These are phyloP conservation scores for Xestobium rufovillosum DNA, from an alignment of 2,888 invertebrate genomes.

Conservation along the genomic window DNA sequence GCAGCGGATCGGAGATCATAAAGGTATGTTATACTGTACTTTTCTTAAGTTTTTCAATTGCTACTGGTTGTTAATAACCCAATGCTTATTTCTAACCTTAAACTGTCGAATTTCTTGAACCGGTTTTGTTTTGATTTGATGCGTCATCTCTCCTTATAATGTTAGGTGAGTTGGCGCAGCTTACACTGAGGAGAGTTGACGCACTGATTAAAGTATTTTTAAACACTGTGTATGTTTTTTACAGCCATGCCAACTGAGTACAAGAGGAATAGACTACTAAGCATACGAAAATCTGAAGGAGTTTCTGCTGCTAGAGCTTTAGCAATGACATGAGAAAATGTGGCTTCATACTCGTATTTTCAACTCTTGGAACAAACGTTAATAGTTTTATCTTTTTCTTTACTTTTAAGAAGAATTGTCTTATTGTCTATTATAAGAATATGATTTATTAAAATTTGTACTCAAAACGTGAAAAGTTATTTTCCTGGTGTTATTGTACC, in stretches of 20 bases:
- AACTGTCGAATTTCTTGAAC: neutral
- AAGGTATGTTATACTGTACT: constrained; percentile 5
- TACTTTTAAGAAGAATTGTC: constrained; percentile 3
- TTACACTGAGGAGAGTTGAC: neutral
- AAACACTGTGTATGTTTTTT: neutral
- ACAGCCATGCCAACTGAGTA: constrained; percentile 1
- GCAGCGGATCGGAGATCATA: constrained; percentile 6
- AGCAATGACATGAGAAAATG: constrained; percentile 2
- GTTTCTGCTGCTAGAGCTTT: neutral
- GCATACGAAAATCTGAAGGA: constrained; percentile 2
- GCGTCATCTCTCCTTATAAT: constrained; percentile 2
- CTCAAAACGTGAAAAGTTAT: constrained; percentile 3
- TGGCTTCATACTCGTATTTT: neutral
- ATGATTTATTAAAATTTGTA: constrained; percentile 2
- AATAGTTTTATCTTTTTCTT: neutral
- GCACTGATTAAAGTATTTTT: neutral
- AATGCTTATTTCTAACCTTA: constrained; percentile 1
- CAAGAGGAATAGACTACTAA: constrained; percentile 1
- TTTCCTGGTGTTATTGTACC: constrained; percentile 3
- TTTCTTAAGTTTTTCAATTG: neutral
- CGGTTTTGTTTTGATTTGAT: constrained; percentile 1
- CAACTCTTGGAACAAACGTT: constrained; percentile 2
- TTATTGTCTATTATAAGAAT: constrained; percentile 2
- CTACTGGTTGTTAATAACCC: constrained; percentile 1
- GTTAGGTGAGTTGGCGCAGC: constrained; percentile 2